A percentile compares a stretch with the other conserved stretches of the same genome.
Evolutionary conservation across 2,797 vertebrate genomes (phyloP).

Genomic region (Crypturellus tataupa): DNA sequence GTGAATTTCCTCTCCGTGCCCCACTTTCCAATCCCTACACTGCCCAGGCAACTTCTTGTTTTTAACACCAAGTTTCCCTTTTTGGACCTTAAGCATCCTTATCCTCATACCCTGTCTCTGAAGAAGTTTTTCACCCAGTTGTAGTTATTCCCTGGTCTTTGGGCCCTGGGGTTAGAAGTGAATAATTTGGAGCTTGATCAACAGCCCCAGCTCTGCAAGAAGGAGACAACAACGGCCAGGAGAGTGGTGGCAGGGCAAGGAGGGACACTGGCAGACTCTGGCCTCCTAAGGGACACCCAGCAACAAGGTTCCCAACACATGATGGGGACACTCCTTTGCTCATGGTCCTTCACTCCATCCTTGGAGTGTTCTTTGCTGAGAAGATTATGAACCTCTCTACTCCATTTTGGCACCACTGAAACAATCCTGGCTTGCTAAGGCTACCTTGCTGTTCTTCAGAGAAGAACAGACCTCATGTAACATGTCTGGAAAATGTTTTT

Average conservation of each 20-base stretch:
- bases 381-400: rapidly evolving
- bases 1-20: neutral
- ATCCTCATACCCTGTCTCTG: neutral
- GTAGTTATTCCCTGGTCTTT: neutral
- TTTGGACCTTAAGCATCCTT: neutral
- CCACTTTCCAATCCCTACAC: neutral
- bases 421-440: no score
- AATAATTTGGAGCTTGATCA: neutral
- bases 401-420: neutral
- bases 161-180: neutral
- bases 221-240: neutral
- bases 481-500: neutral
- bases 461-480: neutral
- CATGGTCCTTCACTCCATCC: neutral
- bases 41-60: neutral
- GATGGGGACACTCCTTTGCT: neutral
- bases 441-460: neutral
- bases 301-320: neutral
- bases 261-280: neutral
- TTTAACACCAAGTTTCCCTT: neutral
- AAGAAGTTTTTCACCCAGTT: neutral
- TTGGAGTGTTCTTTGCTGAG: neutral
- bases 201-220: neutral
- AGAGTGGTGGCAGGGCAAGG: neutral
- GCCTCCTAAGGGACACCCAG: neutral